Evolutionary conservation across 2,113 vertebrate species (phyloP).

Genomic region (Corythornis vintsioides): DNA sequence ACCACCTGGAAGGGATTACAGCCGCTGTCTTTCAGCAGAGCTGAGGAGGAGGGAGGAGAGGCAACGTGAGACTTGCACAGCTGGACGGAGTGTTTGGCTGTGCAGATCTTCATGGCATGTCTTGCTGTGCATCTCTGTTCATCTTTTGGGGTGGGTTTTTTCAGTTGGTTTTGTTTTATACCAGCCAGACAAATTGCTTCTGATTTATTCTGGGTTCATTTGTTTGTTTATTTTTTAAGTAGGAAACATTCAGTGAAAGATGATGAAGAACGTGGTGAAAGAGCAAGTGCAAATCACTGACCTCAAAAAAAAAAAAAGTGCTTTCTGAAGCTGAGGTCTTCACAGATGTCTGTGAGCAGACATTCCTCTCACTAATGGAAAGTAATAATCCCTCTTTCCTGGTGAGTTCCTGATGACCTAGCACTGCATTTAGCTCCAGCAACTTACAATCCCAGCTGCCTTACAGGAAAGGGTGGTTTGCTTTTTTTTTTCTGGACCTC

Average conservation of each 20-base stretch:
- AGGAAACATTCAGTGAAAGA: not conserved
- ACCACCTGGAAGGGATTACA: conserved; percentile 40
- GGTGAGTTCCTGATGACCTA: not conserved
- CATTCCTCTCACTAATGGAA: not conserved
- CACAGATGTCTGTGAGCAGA: not conserved
- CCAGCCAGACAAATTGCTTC: not conserved
- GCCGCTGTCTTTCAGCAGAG: conserved; percentile 15
- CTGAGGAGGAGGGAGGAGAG: not conserved
- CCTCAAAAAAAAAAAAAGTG: not conserved
- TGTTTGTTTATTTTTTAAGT: not conserved
- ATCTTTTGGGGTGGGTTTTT: not conserved
- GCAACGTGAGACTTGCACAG: not conserved
- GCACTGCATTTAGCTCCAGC: not conserved
- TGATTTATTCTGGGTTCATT: not conserved
- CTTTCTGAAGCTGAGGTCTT: not conserved
- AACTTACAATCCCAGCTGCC: not conserved
- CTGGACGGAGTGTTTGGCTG: not conserved
- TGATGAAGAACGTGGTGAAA: not conserved
- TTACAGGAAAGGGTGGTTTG: not conserved
- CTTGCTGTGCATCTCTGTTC: not conserved
- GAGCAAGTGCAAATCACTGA: not conserved
- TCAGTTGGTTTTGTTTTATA: not conserved
- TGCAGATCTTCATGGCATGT: not conserved
- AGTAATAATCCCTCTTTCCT: not conserved
- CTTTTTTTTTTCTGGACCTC: not conserved